A percentile compares a stretch with the other conserved stretches of the same genome.
Evolutionary conservation across 2,797 vertebrate species (phyloP).

Genomic region (Pipistrellus nathusii): DNA sequence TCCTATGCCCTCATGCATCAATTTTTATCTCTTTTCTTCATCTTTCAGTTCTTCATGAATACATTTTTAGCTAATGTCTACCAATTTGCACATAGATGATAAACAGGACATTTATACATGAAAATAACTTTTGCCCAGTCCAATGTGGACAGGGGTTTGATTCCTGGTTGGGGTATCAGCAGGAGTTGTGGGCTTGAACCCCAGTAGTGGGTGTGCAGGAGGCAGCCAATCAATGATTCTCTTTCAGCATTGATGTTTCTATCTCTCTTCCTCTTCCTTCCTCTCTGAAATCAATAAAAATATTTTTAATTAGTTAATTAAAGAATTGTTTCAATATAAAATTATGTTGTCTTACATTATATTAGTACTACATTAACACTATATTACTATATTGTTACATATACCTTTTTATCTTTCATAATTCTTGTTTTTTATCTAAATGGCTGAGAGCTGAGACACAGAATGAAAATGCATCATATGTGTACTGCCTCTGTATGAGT

Average conservation of each 20-base stretch:
- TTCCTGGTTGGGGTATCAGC: too few relatives aligned
- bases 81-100: not conserved
- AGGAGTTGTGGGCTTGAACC: too few relatives aligned
- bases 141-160: too few relatives aligned
- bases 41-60: not conserved
- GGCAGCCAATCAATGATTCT: too few relatives aligned
- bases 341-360: not conserved
- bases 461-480: not conserved
- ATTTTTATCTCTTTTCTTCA: not conserved
- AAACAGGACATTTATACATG: not conserved
- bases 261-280: too few relatives aligned
- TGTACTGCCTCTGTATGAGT: not conserved
- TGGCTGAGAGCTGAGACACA: not conserved
- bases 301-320: too few relatives aligned
- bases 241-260: too few relatives aligned
- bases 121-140: not conserved
- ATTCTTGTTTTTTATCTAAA: not conserved
- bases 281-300: too few relatives aligned
- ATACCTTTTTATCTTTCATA: not conserved
- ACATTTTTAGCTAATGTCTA: not conserved
- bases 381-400: not conserved
- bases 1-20: not conserved
- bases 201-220: too few relatives aligned
- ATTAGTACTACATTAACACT: not conserved
- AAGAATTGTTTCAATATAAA: not conserved